Conservation (phyloP, 2,797 vertebrate species). For the Gambelia wislizenii region DNA sequence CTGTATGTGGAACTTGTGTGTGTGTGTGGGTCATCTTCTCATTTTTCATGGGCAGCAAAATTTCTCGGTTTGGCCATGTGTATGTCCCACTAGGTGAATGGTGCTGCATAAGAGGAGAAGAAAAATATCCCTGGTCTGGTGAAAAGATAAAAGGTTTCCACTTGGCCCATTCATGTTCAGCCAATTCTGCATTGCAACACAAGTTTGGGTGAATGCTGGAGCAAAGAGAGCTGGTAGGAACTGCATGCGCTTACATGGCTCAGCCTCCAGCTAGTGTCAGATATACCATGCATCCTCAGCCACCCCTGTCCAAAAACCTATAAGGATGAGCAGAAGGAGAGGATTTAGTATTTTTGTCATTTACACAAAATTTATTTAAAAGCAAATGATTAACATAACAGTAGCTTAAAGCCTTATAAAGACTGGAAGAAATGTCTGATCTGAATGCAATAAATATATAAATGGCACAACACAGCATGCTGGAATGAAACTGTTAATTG, state of each 20-base stretch:
- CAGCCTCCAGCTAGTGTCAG: neutral
- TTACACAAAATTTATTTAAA: too few species aligned
- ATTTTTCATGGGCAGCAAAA: too few species aligned
- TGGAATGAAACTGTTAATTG: neutral
- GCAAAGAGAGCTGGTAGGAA: neutral
- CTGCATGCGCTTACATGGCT: neutral
- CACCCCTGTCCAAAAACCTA: neutral
- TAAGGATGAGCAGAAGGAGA: too few species aligned
- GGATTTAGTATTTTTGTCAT: too few species aligned
- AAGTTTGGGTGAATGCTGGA: neutral
- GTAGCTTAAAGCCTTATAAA: too few species aligned
- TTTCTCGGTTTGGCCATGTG: too few species aligned
- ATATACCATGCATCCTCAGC: neutral
- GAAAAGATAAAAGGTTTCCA: neutral
- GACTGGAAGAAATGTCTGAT: neutral
- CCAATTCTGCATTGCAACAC: neutral
- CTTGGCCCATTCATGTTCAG: neutral
- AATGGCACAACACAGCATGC: neutral
- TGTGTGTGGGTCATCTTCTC: too few species aligned
- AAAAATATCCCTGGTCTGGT: too few species aligned
- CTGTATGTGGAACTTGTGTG: too few species aligned
- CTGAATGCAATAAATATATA: neutral
- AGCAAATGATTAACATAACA: too few species aligned
- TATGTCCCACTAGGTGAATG: too few species aligned
- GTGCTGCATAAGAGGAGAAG: too few species aligned